phyloP scores from a whole-genome alignment of 2,888 invertebrate genomes.

The Furcula furcula region DNA sequence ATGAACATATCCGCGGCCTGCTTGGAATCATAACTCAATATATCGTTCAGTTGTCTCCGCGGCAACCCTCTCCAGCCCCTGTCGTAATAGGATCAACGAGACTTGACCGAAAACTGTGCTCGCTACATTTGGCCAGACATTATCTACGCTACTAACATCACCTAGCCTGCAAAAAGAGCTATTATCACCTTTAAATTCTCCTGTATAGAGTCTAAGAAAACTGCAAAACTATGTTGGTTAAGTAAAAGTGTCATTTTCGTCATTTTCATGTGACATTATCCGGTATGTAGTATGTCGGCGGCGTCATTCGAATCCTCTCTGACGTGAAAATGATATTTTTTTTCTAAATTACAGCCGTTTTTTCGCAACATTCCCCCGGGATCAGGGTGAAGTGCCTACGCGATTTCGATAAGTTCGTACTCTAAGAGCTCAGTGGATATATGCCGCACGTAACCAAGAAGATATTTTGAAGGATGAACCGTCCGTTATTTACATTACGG shows the following conservation, averaged over 20 bases:
- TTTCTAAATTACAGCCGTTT: conserved; percentile 24
- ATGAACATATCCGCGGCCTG: conserved; percentile 3
- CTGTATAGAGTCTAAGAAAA: conserved; percentile 2
- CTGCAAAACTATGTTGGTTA: conserved; percentile 4
- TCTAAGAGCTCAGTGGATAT: no score
- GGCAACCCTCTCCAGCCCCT: conserved; percentile 16
- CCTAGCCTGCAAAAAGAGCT: conserved; percentile 4
- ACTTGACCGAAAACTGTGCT: conserved; percentile 41
- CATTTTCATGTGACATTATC: conserved; percentile 41
- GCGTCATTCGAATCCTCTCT: conserved; percentile 35
- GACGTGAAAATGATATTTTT: conserved; percentile 38
- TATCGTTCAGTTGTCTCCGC: conserved; percentile 21
- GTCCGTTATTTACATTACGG: no score
- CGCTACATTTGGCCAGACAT: conserved; percentile 42
- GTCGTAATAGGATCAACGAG: conserved; percentile 43
- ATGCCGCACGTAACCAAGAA: no score
- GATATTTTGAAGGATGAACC: no score
- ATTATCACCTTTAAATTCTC: conserved; percentile 16
- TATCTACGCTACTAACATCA: conserved; percentile 19
- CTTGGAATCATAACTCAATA: conserved; percentile 6
- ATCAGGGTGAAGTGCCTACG: neutral
- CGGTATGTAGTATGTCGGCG: conserved; percentile 32
- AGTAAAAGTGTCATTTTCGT: conserved; percentile 34
- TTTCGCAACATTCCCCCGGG: conserved; percentile 7
- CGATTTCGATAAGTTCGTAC: neutral